phyloP scores from a whole-genome alignment of 2,888 invertebrate species.

The Watsonalla cultraria region DNA sequence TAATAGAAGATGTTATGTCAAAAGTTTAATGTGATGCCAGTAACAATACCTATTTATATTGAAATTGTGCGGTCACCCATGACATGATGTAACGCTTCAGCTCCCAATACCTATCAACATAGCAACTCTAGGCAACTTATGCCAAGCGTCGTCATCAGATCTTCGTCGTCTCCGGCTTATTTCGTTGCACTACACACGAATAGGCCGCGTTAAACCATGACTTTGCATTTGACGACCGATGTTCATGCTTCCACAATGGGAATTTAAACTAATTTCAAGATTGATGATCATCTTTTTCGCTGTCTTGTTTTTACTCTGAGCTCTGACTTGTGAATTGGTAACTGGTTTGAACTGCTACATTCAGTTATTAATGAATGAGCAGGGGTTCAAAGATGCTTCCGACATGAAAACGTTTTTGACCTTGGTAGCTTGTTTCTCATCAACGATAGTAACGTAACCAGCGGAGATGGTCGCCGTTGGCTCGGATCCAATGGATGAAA shows the following conservation, averaged over 20 bases:
- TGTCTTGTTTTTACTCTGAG: neutral
- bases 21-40: too few relatives aligned
- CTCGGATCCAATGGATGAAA: constrained; percentile 48
- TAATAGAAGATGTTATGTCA: too few relatives aligned
- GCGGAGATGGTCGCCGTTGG: constrained; percentile 45
- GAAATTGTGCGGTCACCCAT: neutral
- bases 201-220: constrained; percentile 23
- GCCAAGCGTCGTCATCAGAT: constrained; percentile 17
- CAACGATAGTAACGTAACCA: constrained; percentile 39
- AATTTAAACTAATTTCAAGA: too few relatives aligned
- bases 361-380: constrained; percentile 7
- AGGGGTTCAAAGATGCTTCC: constrained; percentile 20
- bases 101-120: too few relatives aligned
- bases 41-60: neutral
- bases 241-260: constrained; percentile 9
- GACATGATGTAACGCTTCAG: constrained; percentile 11
- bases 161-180: constrained; percentile 17
- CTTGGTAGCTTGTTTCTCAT: constrained; percentile 52
- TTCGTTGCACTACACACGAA: constrained; percentile 14
- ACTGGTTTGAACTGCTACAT: constrained; percentile 1
- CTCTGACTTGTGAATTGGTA: neutral
- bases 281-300: too few relatives aligned
- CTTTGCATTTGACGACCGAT: constrained; percentile 20
- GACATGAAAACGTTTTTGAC: constrained; percentile 32
- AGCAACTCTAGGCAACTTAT: constrained; percentile 11